Conservation (phyloP, 1,140 invertebrate genomes). For the Aleiodes sp. region DNA sequence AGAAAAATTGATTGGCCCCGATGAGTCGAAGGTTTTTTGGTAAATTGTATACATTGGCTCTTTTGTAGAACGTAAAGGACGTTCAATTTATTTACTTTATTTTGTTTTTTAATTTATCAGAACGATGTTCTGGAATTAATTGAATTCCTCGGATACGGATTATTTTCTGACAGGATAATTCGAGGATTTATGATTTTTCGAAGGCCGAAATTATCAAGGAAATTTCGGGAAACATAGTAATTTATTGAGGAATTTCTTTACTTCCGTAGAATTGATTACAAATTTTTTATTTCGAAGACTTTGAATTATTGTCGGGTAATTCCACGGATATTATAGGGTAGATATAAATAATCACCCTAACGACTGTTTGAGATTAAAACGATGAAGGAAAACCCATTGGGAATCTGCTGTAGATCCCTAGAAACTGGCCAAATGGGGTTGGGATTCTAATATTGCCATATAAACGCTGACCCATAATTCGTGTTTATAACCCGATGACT, state of each 20-base stretch:
- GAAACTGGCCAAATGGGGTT: background rate
- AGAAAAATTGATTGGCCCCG: background rate
- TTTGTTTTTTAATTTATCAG: too few species aligned
- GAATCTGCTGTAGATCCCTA: constrained; percentile 2
- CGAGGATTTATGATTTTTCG: too few species aligned
- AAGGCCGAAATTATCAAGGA: too few species aligned
- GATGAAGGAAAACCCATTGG: background rate
- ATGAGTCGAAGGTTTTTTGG: background rate
- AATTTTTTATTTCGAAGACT: background rate
- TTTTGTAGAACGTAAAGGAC: background rate
- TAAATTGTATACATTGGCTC: constrained; percentile 6
- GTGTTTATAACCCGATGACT: constrained; percentile 26
- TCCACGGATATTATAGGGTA: background rate
- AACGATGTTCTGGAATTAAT: too few species aligned
- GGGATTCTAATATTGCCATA: background rate
- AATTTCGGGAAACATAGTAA: too few species aligned
- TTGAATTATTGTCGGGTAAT: background rate
- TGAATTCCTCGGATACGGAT: too few species aligned
- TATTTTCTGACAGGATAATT: too few species aligned
- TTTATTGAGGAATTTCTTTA: too few species aligned
- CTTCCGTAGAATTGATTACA: too few species aligned
- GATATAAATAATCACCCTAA: constrained; percentile 11
- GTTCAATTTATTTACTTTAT: background rate
- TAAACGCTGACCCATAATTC: constrained; percentile 18
- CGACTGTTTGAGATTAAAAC: constrained; percentile 5